Evolutionary conservation across 2,888 invertebrate species (phyloP), one percentile per base, ranked within the genome.

Genomic region (Yponomeuta sedellus): DNA sequence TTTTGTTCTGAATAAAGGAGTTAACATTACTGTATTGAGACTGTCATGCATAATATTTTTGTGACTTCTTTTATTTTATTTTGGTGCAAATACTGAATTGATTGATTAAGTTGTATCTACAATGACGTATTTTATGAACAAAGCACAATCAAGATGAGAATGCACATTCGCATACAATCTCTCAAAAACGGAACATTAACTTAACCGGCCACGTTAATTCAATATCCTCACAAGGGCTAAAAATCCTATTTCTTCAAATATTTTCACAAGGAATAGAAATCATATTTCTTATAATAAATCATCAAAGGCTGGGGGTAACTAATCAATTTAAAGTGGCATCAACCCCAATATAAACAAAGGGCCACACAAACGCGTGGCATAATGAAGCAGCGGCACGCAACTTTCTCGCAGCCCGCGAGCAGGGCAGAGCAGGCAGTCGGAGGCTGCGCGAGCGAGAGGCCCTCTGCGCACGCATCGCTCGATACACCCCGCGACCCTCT

Each of bases 321-420:
- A 25, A 64, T 88, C 86, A 90, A 86, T 87, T 88, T 85, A 85
- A 88, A 88, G 83, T 83, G 82, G 81, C 82, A 85, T 84, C 82
- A 81, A 82, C 83, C 81, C 82, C 85, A 87, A 88, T 86, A 87
- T 88, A 89, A 89, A 91, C 89, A 90, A 88, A 78, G 77, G 80
- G 74, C 74, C 86, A 85, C 87, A 85, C 85, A 83, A 78, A 80
- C 82, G 83, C 85, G 77, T 81, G 77, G 73, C 77, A 77, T 85
- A 81, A 85, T 86, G 83, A 86, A 86, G 87, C 78, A 86, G 87
- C 78, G 81, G 77, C 84, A 88, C 88, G 88, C 88, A 86, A 81
- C 76, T 74, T 77, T 70, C 70, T 64, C 69, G 76, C 75, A 83
- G 82, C 81, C 83, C 81, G 80, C 81, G 78, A 78, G 72, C 71